Percentiles rank a stretch among this genome's conserved stretches.
Conservation (phyloP, 2,113 vertebrate genomes). For the Dendropsophus ebraccatus region DNA sequence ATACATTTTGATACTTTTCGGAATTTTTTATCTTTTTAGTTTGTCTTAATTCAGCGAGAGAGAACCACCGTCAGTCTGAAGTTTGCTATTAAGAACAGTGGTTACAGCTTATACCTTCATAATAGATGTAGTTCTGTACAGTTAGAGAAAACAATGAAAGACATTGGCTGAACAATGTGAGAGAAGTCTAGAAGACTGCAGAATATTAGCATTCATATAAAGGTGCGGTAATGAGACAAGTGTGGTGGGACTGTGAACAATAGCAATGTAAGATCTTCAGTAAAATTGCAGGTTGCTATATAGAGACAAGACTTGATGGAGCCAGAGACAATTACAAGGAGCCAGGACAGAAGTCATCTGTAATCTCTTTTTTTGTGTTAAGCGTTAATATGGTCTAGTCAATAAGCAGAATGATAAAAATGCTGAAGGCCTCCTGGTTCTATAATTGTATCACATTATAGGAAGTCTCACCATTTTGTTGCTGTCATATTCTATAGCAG, state of each 20-base stretch:
- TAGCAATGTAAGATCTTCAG: background rate
- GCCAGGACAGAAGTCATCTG: background rate
- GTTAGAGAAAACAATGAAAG: background rate
- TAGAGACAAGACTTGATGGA: constrained; percentile 9
- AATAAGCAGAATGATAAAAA: constrained; percentile 1
- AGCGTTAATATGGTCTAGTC: background rate
- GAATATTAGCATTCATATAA: background rate
- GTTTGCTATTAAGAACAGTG: background rate
- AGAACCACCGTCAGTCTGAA: background rate
- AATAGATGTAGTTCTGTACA: background rate
- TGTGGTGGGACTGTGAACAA: background rate
- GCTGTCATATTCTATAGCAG: background rate
- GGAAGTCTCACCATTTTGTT: background rate
- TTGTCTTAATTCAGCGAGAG: background rate
- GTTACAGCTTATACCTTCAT: background rate
- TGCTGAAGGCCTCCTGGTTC: too few species aligned
- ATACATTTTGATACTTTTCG: background rate
- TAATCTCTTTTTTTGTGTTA: background rate
- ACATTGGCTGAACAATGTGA: background rate
- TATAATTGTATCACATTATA: constrained; percentile 8
- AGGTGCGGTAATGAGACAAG: background rate
- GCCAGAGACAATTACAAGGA: background rate
- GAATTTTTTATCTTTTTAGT: background rate
- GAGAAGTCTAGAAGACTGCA: background rate
- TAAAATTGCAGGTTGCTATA: background rate